Evolutionary conservation across 2,888 invertebrate genomes (phyloP).

Genomic region (Stenolophus ochropezus): DNA sequence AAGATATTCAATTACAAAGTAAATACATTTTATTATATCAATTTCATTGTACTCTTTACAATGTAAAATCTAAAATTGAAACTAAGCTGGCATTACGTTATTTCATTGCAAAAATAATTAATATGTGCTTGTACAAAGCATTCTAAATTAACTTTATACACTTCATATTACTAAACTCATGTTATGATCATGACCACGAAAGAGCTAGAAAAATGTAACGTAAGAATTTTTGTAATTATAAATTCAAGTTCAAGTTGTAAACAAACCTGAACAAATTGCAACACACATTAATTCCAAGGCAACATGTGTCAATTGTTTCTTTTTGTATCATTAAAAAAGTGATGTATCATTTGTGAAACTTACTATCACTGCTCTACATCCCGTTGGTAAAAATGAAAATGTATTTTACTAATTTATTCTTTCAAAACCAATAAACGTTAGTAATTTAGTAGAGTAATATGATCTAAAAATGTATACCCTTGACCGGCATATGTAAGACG

Average conservation of each 20-base stretch:
- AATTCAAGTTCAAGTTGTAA: constrained; percentile 6
- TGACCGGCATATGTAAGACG: constrained; percentile 27
- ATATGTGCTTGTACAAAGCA: too few relatives aligned
- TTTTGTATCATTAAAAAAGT: constrained; percentile 4
- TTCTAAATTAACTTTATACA: too few relatives aligned
- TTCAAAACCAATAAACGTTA: background rate
- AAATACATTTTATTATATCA: too few relatives aligned
- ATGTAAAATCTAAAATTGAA: too few relatives aligned
- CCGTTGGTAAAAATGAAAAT: background rate
- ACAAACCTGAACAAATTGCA: constrained; percentile 7
- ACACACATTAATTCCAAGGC: constrained; percentile 14
- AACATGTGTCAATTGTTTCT: constrained; percentile 33
- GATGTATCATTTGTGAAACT: constrained; percentile 31
- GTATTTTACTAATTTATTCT: constrained; percentile 15
- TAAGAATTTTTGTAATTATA: too few relatives aligned
- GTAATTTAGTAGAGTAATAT: constrained; percentile 3
- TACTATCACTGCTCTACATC: constrained; percentile 28
- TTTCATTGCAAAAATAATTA: too few relatives aligned
- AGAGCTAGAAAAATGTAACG: too few relatives aligned
- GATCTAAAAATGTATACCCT: constrained; percentile 17
- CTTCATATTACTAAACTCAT: too few relatives aligned
- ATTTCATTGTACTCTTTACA: too few relatives aligned
- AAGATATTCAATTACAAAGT: too few relatives aligned
- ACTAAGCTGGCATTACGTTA: too few relatives aligned
- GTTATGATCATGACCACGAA: too few relatives aligned